A percentile compares a stretch with the other conserved stretches of the same genome.
Evolutionary conservation across 2,113 vertebrate genomes (phyloP).

Genomic region (Phainopepla nitens): DNA sequence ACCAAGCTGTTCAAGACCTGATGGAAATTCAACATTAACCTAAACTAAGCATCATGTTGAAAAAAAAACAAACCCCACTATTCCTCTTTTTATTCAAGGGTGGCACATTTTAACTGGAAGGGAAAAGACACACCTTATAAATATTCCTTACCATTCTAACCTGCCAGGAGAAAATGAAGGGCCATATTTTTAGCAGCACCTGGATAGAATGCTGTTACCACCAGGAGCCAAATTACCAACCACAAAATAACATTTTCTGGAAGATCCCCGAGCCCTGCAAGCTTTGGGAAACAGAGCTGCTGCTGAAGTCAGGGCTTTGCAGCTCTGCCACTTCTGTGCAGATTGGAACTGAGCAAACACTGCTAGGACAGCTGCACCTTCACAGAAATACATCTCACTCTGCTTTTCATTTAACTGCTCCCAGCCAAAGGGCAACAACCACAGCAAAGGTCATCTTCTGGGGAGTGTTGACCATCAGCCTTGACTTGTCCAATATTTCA

Average conservation of each 20-base stretch:
- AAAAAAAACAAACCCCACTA: background rate
- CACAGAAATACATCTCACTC: background rate
- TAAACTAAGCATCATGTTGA: background rate
- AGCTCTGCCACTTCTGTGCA: background rate
- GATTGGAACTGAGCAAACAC: background rate
- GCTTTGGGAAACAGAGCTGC: background rate
- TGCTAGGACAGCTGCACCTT: background rate
- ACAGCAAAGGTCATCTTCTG: background rate
- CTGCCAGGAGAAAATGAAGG: background rate
- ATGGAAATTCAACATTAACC: background rate
- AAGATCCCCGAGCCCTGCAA: background rate
- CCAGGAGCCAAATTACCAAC: background rate
- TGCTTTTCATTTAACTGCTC: background rate
- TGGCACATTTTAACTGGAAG: background rate
- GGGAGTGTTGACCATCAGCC: background rate
- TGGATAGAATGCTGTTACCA: background rate
- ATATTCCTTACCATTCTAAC: background rate
- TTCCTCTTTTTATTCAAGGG: background rate
- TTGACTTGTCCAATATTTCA: background rate
- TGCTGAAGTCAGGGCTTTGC: background rate
- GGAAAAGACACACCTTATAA: background rate
- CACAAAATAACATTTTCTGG: background rate
- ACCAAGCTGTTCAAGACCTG: background rate
- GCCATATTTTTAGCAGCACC: background rate
- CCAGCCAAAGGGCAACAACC: background rate